Conservation (phyloP, 2,888 invertebrate species). For the Philopedon plagiatum region DNA sequence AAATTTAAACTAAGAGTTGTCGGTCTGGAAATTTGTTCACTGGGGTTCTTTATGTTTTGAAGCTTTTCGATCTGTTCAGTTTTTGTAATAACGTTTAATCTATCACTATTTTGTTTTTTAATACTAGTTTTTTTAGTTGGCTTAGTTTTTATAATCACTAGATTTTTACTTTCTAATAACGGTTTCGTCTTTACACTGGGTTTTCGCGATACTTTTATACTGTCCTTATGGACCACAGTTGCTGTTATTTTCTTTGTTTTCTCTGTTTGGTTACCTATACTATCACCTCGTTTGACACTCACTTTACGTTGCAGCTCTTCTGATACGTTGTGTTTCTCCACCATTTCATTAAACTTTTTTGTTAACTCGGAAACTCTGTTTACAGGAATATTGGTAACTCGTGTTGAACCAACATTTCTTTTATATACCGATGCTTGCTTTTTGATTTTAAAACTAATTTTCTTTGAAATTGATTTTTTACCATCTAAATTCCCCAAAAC, state of each 20-base stretch:
- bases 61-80: not conserved
- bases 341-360: conserved; percentile 78
- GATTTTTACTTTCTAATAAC: conserved; percentile 51
- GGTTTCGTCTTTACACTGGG: conserved; percentile 70
- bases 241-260: conserved; percentile 37
- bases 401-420: conserved; percentile 67
- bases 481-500: conserved; percentile 41
- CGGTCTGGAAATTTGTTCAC: conserved; percentile 21
- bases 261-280: conserved; percentile 59
- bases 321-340: conserved; percentile 68
- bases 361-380: conserved; percentile 79
- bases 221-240: conserved; percentile 58
- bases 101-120: conserved; percentile 50
- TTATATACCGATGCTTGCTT: conserved; percentile 69
- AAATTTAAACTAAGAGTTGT: conserved; percentile 56
- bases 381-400: conserved; percentile 56
- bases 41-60: conserved; percentile 46
- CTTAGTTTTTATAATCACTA: conserved; percentile 52
- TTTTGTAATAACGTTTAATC: conserved; percentile 53
- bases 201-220: conserved; percentile 66
- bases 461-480: conserved; percentile 67
- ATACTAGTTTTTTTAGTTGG: conserved; percentile 47
- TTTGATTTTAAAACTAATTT: conserved; percentile 76
- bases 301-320: conserved; percentile 72
- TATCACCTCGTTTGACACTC: conserved; percentile 69